These are phyloP conservation scores for Trematomus bernacchii DNA, from an alignment of 2,797 vertebrate species.

Conservation along the genomic window DNA sequence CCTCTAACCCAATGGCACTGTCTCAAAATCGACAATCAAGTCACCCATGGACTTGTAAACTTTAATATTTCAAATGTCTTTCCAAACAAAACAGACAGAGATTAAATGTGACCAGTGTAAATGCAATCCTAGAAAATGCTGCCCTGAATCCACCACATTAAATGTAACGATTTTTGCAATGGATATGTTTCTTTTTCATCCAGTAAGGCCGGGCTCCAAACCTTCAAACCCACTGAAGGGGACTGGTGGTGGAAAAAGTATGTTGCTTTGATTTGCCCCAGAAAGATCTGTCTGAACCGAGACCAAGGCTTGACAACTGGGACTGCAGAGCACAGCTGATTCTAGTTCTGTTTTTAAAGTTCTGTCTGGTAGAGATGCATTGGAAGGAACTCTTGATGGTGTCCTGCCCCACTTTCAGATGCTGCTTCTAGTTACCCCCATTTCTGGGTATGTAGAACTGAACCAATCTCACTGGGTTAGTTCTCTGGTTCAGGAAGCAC, in stretches of 20 bases:
- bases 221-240: slow-evolving; percentile 58
- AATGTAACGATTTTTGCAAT: slow-evolving; percentile 30
- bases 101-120: slow-evolving; percentile 43
- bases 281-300: slow-evolving; percentile 61
- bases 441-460: slow-evolving; percentile 55
- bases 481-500: slow-evolving; percentile 42
- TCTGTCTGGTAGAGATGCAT: slow-evolving; percentile 53
- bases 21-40: neutral
- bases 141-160: slow-evolving; percentile 32
- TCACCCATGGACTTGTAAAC: slow-evolving; percentile 5
- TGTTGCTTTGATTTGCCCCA: slow-evolving; percentile 72
- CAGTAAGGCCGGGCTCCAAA: slow-evolving; percentile 51
- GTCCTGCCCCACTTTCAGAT: slow-evolving; percentile 71
- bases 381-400: slow-evolving; percentile 60
- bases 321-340: slow-evolving; percentile 59
- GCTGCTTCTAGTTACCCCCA: slow-evolving; percentile 35
- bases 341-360: slow-evolving; percentile 44
- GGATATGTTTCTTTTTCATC: slow-evolving; percentile 51
- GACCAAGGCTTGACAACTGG: slow-evolving; percentile 60
- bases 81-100: slow-evolving; percentile 26
- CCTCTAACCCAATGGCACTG: slow-evolving; percentile 3
- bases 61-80: slow-evolving; percentile 37
- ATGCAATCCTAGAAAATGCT: slow-evolving; percentile 36
- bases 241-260: slow-evolving; percentile 60
- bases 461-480: slow-evolving; percentile 59